Evolutionary conservation across 2,888 invertebrate species (phyloP), one percentile per base, ranked within the genome.

Genomic region (Heliconius charithonia): DNA sequence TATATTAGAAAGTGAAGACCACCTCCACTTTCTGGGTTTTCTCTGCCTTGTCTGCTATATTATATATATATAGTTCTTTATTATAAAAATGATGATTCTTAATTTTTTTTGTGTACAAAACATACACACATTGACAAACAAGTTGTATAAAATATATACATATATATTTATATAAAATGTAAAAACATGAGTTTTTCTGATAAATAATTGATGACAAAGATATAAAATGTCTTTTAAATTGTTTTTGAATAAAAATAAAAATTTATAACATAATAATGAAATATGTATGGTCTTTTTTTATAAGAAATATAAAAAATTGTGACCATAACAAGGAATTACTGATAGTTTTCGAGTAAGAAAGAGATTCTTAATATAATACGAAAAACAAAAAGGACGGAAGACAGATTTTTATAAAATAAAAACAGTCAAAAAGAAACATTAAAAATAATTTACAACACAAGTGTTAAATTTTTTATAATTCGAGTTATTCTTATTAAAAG

Each of bases 91-190:
- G 7, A 32, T n/a, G n/a, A 56, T 51, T 32, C 25, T 37, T n/a
- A 67, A 12, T n/a, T 41, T 29, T 71, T n/a, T 27, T 6, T 22
- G 59, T 59, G n/a, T 59, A 59, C 41, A 70, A 29, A 71, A 71
- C 70, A 19, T 29, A 70, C 29, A 71, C 59, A 72, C 59, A 72
- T 37, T n/a, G 72, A 72, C 72, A 59, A 29, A 72, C 72, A 72
- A 59, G 59, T 59, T 59, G 37, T 32, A 72, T 13, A 59, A 72
- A 29, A 37, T 72, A 72, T 72, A 72, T 72, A 56, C 56, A 72
- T 70, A 70, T 4, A 72, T 56, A 71, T 56, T 22, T 1, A 32
- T 56, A 56, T 56, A 41, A 59, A 51, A 72, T 56, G 29, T 72
- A 56, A 51, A 51, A 51, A 51, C 19, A 19, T 32, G 51, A 51